Percentiles rank a stretch among this genome's conserved stretches.
phyloP scores from a whole-genome alignment of 1,140 invertebrate genomes.

The Brachionus plicatilis region DNA sequence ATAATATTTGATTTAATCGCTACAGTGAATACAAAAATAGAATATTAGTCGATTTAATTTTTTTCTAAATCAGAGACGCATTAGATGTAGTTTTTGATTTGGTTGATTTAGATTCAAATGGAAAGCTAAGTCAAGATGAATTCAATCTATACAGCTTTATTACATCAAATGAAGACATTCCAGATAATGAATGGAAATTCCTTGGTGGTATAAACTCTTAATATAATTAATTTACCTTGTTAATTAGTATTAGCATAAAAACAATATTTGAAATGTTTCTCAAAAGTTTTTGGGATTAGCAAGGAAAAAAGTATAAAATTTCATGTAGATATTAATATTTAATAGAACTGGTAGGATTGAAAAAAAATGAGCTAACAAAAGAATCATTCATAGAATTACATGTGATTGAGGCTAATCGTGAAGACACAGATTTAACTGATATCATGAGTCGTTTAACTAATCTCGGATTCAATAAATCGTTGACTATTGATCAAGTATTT shows the following conservation, averaged over 20 bases:
- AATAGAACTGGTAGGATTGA: slow-evolving; percentile 6
- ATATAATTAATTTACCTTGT: too few species aligned
- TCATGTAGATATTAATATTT: background rate
- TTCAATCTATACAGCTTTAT: slow-evolving; percentile 29
- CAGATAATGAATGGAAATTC: slow-evolving; percentile 8
- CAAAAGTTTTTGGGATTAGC: too few species aligned
- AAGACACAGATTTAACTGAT: background rate
- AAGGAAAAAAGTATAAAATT: too few species aligned
- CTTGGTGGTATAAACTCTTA: background rate
- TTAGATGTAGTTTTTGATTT: slow-evolving; percentile 28
- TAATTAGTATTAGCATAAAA: too few species aligned
- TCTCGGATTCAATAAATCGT: slow-evolving; percentile 23
- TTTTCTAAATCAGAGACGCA: background rate
- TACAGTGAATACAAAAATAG: too few species aligned
- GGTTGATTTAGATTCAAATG: slow-evolving; percentile 38
- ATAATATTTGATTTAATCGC: too few species aligned
- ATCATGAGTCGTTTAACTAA: background rate
- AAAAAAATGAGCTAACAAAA: slow-evolving; percentile 28
- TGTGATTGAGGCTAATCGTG: background rate
- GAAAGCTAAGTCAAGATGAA: slow-evolving; percentile 5
- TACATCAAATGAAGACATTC: background rate
- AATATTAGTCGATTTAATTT: background rate
- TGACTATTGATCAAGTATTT: slow-evolving; percentile 32
- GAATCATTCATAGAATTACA: background rate
- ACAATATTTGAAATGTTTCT: too few species aligned